Conservation (phyloP, 2,797 vertebrate genomes). For the Karalla daura region DNA sequence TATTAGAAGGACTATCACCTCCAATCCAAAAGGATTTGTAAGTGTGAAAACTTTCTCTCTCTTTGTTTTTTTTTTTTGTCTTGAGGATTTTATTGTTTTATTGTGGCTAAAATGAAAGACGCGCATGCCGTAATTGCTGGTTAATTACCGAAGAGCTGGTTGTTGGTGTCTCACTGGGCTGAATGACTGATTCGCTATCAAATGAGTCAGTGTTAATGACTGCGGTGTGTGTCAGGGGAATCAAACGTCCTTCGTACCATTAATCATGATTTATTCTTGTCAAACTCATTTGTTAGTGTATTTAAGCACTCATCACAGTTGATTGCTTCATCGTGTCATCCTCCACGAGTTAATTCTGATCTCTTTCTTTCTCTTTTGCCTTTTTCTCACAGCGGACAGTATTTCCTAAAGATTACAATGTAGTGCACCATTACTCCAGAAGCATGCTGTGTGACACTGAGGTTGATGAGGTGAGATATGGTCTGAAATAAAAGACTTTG, state of each 20-base stretch:
- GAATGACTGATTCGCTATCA: neutral
- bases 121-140: constrained; percentile 1
- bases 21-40: constrained; percentile 82
- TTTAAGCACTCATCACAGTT: neutral
- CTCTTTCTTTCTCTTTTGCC: constrained; percentile 1
- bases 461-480: constrained; percentile 72
- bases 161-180: too few species aligned
- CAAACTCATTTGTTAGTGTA: neutral
- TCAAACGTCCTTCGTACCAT: constrained; percentile 3
- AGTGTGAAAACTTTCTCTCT: constrained; percentile 61
- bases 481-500: neutral
- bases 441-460: constrained; percentile 79
- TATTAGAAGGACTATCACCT: constrained; percentile 73
- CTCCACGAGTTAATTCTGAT: constrained; percentile 1
- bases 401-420: constrained; percentile 84
- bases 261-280: neutral
- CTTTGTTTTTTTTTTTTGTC: neutral
- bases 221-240: neutral
- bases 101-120: too few species aligned
- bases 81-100: neutral
- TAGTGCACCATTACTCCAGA: constrained; percentile 78
- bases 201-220: neutral
- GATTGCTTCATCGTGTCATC: neutral
- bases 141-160: too few species aligned
- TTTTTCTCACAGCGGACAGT: constrained; percentile 72